These are phyloP conservation scores for Semicossyphus pulcher DNA, from an alignment of 2,113 vertebrate genomes.

Conservation along the genomic window DNA sequence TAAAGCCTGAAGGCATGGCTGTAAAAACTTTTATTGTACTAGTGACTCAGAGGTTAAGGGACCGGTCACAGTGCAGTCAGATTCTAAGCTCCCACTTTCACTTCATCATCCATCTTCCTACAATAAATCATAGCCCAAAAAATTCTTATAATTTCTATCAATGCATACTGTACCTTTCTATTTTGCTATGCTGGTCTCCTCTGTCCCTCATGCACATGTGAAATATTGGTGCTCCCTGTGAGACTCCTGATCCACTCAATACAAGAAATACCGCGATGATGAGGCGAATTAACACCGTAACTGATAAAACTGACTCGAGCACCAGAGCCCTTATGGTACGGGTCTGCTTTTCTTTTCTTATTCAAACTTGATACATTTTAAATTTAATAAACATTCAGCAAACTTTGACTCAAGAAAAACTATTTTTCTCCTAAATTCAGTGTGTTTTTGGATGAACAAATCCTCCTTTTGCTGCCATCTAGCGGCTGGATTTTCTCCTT, in stretches of 20 bases:
- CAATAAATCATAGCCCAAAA: constrained; percentile 9
- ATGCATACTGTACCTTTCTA: constrained; percentile 36
- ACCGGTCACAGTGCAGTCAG: not conserved
- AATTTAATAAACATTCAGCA: not conserved
- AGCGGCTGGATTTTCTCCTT: constrained; percentile 25
- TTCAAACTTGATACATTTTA: not conserved
- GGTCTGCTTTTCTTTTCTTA: not conserved
- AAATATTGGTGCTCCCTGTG: constrained; percentile 20
- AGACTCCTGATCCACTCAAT: constrained; percentile 16
- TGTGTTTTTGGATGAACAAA: constrained; percentile 5
- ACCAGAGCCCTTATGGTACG: not conserved
- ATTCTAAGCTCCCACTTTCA: constrained; percentile 6
- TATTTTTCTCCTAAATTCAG: not conserved
- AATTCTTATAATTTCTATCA: constrained; percentile 8
- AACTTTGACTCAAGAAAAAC: not conserved
- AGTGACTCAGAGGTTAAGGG: constrained; percentile 17
- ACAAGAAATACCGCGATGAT: not conserved
- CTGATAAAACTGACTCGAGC: constrained; percentile 4
- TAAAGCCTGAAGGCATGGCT: not conserved
- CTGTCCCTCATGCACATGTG: constrained; percentile 20
- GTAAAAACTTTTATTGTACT: constrained; percentile 3
- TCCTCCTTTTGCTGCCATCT: constrained; percentile 60
- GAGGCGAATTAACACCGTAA: not conserved
- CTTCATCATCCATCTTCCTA: constrained; percentile 7
- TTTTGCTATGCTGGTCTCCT: constrained; percentile 39